These are phyloP conservation scores for Nothoprocta perdicaria DNA, from an alignment of 2,113 vertebrate species.

Conservation along the genomic window DNA sequence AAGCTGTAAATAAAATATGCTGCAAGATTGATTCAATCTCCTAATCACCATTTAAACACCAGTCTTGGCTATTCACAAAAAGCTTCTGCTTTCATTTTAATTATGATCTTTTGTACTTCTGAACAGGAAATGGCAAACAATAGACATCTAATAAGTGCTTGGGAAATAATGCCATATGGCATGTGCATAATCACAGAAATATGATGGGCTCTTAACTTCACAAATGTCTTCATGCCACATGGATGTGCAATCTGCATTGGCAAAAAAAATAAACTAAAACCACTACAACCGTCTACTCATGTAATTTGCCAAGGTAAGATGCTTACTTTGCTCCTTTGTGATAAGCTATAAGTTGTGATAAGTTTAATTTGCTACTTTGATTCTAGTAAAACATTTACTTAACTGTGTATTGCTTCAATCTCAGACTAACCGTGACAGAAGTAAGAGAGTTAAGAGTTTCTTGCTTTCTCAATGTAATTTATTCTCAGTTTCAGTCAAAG, in stretches of 20 bases:
- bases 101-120: conserved; percentile 16
- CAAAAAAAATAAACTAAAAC: conserved; percentile 25
- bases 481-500: background rate
- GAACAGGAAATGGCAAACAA: conserved; percentile 38
- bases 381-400: no score
- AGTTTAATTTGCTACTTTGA: background rate
- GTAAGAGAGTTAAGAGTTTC: background rate
- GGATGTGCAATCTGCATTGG: background rate
- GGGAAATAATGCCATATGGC: conserved; percentile 18
- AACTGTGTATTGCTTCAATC: background rate
- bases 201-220: background rate
- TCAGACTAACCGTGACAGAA: background rate
- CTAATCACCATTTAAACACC: background rate
- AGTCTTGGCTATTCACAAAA: background rate
- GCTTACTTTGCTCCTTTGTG: background rate
- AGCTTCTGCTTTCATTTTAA: conserved; percentile 13
- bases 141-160: conserved; percentile 27
- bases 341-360: background rate
- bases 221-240: background rate
- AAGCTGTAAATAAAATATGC: background rate
- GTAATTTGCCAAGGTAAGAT: conserved; percentile 36
- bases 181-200: background rate
- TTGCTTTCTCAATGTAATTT: background rate
- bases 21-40: background rate
- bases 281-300: background rate